phyloP scores from a whole-genome alignment of 2,888 invertebrate species.

The Anodontia alba region DNA sequence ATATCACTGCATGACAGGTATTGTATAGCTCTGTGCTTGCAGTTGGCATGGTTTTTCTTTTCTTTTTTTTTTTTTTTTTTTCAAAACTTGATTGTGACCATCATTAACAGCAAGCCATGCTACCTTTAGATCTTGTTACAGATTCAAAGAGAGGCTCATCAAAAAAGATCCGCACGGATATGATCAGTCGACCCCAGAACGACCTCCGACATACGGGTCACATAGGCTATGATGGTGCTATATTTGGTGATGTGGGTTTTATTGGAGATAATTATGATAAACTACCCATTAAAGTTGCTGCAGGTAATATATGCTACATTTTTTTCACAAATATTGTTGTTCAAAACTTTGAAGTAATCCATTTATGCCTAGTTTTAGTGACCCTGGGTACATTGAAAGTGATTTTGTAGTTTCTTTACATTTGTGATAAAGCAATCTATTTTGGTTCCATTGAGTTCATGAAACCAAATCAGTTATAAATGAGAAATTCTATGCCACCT shows the following conservation, averaged over 20 bases:
- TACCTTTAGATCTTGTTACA: constrained; percentile 54
- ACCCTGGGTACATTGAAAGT: neutral
- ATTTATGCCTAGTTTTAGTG: neutral
- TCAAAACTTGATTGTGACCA: neutral
- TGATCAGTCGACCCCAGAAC: constrained; percentile 98
- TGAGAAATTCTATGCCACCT: no score
- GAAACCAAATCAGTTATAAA: no score
- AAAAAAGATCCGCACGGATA: constrained; percentile 90
- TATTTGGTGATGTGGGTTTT: constrained; percentile 96
- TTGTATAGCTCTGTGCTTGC: neutral
- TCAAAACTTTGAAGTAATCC: no score
- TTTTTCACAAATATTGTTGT: no score
- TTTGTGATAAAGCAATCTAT: no score
- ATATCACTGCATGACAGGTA: constrained; percentile 14
- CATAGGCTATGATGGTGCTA: constrained; percentile 98
- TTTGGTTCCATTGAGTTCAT: no score
- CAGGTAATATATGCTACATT: no score
- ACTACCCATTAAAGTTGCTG: constrained; percentile 94
- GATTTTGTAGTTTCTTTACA: no score
- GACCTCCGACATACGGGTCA: constrained; percentile 98
- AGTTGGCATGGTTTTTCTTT: neutral
- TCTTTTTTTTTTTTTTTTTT: neutral
- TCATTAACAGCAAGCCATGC: constrained; percentile 6
- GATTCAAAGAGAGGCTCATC: constrained; percentile 76
- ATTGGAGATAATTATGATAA: constrained; percentile 87